phyloP scores from a whole-genome alignment of 2,797 vertebrate species.

The Todus mexicanus region DNA sequence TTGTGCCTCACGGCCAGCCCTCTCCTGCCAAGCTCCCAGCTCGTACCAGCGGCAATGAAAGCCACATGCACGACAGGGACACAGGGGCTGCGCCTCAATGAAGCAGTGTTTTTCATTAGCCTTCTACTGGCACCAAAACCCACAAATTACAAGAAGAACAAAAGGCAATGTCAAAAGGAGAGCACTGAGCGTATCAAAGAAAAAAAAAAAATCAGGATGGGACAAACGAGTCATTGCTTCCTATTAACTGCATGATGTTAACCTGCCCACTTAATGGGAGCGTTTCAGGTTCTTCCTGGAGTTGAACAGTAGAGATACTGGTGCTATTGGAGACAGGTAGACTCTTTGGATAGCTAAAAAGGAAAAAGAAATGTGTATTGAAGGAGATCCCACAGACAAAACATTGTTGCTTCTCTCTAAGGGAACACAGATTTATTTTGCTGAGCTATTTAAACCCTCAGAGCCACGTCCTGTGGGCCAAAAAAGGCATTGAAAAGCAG shows the following conservation, averaged over 20 bases:
- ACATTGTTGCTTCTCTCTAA: background rate
- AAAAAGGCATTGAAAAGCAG: background rate
- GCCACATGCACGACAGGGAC: slow-evolving; percentile 14
- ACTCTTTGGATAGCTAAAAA: background rate
- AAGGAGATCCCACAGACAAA: background rate
- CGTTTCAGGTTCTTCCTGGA: background rate
- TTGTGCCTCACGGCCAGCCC: background rate
- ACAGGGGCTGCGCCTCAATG: background rate
- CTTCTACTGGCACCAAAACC: background rate
- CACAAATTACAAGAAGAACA: slow-evolving; percentile 25
- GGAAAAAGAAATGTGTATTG: background rate
- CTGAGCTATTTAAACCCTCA: background rate
- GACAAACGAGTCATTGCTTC: background rate
- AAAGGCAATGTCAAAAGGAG: slow-evolving; percentile 36
- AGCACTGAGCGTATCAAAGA: background rate
- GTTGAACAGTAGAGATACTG: background rate
- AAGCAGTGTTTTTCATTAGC: slow-evolving; percentile 33
- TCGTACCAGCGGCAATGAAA: slow-evolving; percentile 19
- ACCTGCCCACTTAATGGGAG: background rate
- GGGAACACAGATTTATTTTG: background rate
- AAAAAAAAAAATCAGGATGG: background rate
- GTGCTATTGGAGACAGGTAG: background rate
- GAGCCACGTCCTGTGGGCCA: background rate
- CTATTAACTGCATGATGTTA: background rate
- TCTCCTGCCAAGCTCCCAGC: background rate